Evolutionary conservation across 2,113 vertebrate species (phyloP), one percentile per base, ranked within the genome.

Genomic region (Mobula hypostoma): DNA sequence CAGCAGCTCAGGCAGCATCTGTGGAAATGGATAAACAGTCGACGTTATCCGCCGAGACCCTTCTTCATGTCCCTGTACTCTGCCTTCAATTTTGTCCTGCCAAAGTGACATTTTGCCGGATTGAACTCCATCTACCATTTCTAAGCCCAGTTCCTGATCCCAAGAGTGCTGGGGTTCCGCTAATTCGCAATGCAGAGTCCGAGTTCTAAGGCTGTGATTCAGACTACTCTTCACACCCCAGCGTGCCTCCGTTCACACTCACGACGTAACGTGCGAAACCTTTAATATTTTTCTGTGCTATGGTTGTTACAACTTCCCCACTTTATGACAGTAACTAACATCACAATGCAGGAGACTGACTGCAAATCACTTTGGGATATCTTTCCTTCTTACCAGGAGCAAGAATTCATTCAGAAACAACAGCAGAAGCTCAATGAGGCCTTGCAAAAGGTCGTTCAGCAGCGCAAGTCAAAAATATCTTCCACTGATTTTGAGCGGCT

Each of bases 381-480:
- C 15, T 83, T 12, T 32, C 29, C 11, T 94, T n/a, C 68, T 0
- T 0, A 17, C 0, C 88, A 97, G 96, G 97, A 97, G 94, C 96
- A 96, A 95, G 94, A 83, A 19, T 96, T 97, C 87, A 93, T 96
- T 68, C 96, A 96, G 95, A 95, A 95, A 94, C 96, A 96, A 94
- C 97, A 97, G 94, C 96, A 96, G 95, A 96, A 96, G 77, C 95
- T 97, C 72, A 96, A 97, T 2, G 74, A 96, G 58, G 94, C 95
- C 9, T 92, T 97, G 82, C 97, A 97, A 95, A 96, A 94, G 72
- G 94, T 96, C 0, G 95, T 97, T 29, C 96, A 96, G 95, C 96
- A 97, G 79, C 96, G 97, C 95, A 97, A 97, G 94, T 96, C 96
- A 94, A 97, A 96, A 94, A 94, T 96, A 87, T 94, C 90, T 0